Percentiles rank a stretch among this genome's conserved stretches.
Evolutionary conservation across 2,797 vertebrate genomes (phyloP).

Genomic region (Meda fulgida): DNA sequence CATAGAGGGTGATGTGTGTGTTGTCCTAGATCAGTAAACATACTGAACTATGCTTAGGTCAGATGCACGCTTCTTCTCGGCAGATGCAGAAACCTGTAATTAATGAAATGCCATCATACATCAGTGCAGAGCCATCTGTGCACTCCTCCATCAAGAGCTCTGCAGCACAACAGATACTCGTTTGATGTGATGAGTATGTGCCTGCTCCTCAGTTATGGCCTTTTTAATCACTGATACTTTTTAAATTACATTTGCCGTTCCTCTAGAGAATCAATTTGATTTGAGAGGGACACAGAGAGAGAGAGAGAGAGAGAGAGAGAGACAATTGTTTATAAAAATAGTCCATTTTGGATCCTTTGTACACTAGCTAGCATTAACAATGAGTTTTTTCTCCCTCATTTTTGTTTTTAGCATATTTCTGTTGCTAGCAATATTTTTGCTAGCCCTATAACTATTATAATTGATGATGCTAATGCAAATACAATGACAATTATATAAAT

Average conservation of each 20-base stretch:
- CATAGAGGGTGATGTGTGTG: not conserved
- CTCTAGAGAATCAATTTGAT: not conserved
- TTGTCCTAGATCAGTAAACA: not conserved
- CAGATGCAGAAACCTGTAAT: not conserved
- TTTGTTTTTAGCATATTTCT: not conserved
- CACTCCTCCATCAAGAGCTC: constrained; percentile 7
- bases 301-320: not conserved
- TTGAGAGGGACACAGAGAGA: not conserved
- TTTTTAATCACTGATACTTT: constrained; percentile 9
- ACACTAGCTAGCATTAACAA: not conserved
- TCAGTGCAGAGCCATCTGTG: not conserved
- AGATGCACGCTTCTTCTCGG: not conserved
- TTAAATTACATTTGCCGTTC: not conserved
- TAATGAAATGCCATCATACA: not conserved
- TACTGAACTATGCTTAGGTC: not conserved
- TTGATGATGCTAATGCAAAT: too few relatives aligned
- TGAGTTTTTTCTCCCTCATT: not conserved
- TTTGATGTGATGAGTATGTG: constrained; percentile 15
- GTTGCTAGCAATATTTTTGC: not conserved
- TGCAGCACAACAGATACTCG: not conserved
- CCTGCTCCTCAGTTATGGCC: not conserved
- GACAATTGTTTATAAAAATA: not conserved
- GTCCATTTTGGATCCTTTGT: not conserved
- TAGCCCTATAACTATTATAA: too few relatives aligned
- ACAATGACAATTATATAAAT: too few relatives aligned